A percentile compares a stretch with the other conserved stretches of the same genome.
These are phyloP conservation scores for Tautogolabrus adspersus DNA, from an alignment of 2,113 vertebrate species.

Conservation along the genomic window DNA sequence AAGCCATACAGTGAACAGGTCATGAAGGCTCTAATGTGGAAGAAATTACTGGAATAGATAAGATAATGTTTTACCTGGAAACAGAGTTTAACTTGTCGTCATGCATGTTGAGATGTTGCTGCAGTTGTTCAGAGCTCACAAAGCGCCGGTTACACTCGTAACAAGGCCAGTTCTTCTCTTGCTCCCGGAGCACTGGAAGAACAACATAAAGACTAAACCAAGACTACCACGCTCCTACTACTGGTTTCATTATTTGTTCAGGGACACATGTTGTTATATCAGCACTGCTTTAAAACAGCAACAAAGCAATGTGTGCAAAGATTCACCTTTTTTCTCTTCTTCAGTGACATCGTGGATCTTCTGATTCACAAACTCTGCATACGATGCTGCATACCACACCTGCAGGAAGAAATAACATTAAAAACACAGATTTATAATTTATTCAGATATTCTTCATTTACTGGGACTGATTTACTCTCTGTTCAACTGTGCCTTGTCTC, in stretches of 20 bases:
- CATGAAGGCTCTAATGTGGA: background rate
- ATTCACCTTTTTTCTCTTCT: conserved; percentile 94
- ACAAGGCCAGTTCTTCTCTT: conserved; percentile 98
- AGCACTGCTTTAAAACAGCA: too few relatives aligned
- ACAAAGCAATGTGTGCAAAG: background rate
- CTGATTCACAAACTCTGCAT: conserved; percentile 95
- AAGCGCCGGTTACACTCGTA: conserved; percentile 97
- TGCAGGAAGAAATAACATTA: conserved; percentile 62
- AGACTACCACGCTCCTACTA: background rate
- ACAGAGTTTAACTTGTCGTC: conserved; percentile 95
- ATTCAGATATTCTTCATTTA: background rate
- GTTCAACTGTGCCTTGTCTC: background rate
- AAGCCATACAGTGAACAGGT: background rate
- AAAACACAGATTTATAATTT: background rate
- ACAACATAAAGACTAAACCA: background rate
- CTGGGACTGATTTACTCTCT: background rate
- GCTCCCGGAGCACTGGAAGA: conserved; percentile 87
- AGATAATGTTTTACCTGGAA: conserved; percentile 83
- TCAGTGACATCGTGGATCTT: conserved; percentile 97
- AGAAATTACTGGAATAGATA: background rate
- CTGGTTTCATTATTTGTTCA: too few relatives aligned
- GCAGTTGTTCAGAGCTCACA: conserved; percentile 96
- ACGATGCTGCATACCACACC: conserved; percentile 99
- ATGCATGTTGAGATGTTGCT: conserved; percentile 97
- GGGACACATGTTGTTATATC: background rate